phyloP scores from a whole-genome alignment of 2,113 vertebrate species.

The Peromyscus maniculatus region DNA sequence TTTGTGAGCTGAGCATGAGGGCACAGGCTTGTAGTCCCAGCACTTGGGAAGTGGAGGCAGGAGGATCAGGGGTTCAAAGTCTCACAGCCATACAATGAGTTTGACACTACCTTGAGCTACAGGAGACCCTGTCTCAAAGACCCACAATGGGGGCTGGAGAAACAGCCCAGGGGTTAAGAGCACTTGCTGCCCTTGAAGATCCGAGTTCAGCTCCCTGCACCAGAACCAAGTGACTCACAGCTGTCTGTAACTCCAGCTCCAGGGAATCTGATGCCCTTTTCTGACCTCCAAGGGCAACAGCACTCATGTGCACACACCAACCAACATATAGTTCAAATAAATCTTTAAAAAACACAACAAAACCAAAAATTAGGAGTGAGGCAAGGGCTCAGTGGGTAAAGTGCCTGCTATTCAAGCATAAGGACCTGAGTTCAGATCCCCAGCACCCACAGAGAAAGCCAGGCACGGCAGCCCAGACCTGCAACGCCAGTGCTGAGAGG shows the following conservation, averaged over 20 bases:
- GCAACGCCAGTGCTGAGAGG: background rate
- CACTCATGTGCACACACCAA: background rate
- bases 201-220: background rate
- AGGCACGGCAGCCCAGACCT: background rate
- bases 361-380: background rate
- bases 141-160: background rate
- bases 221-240: background rate
- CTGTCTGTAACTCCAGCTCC: background rate
- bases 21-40: background rate
- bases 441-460: background rate
- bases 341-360: background rate
- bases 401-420: too few relatives aligned
- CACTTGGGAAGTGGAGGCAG: background rate
- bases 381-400: background rate
- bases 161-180: background rate
- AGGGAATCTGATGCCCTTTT: background rate
- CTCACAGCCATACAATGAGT: too few relatives aligned
- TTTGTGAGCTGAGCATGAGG: background rate
- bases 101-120: background rate
- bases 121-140: background rate
- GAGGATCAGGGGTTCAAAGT: background rate
- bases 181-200: background rate
- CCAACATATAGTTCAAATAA: background rate
- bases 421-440: background rate
- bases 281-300: background rate